Evolutionary conservation across 37 sponge, comb jelly and placozoan species (phyloP).

Genomic region (Chondrilla cf. caribensis): DNA sequence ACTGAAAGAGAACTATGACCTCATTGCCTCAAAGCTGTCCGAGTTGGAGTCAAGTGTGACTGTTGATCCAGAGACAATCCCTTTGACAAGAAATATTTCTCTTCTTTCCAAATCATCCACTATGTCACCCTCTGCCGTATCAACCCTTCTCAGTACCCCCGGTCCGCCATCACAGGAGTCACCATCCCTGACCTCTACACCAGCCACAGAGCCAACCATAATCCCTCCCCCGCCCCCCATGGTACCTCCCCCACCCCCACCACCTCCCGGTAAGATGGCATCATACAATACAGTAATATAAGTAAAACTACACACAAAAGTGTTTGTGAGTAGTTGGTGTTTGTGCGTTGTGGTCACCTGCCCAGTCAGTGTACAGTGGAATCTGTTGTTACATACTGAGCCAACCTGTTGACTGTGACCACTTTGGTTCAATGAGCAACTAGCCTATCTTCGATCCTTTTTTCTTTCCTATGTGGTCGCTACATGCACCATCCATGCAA

Average conservation of each 20-base stretch:
- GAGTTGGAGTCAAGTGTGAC: not conserved
- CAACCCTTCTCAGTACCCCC: not conserved
- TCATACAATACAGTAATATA: no score
- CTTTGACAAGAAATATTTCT: not conserved
- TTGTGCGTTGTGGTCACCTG: no score
- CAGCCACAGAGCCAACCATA: constrained; percentile 36
- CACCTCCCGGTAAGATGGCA: not conserved
- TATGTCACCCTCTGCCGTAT: not conserved
- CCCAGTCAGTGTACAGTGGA: no score
- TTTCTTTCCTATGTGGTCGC: no score
- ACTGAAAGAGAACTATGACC: constrained; percentile 13
- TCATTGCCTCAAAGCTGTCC: not conserved
- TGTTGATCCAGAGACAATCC: not conserved
- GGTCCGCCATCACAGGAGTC: not conserved
- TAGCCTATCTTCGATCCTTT: no score
- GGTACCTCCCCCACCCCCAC: constrained; percentile 56
- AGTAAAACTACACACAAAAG: no score
- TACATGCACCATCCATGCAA: no score
- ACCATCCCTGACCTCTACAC: constrained; percentile 15
- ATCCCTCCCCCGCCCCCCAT: not conserved
- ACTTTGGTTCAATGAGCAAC: no score
- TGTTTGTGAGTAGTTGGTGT: no score
- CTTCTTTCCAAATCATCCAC: not conserved
- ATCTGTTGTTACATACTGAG: no score
- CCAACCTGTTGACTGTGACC: no score